Evolutionary conservation across 2,113 vertebrate species (phyloP).

Genomic region (Melanotaenia duboulayi): DNA sequence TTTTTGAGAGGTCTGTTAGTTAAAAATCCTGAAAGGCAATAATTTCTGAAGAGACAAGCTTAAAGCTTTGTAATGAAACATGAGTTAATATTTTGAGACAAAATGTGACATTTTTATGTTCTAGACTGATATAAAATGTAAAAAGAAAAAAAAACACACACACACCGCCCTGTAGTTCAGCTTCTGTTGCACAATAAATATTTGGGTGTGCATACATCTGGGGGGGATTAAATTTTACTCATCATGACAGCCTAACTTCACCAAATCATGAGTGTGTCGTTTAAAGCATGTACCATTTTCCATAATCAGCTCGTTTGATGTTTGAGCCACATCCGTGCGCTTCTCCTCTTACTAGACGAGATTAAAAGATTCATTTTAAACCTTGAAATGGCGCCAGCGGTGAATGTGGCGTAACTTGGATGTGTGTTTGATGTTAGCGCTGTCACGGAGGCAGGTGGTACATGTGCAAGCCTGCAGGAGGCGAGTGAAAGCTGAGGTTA

Average conservation of each 20-base stretch:
- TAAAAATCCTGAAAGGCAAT: conserved; percentile 23
- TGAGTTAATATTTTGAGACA: background rate
- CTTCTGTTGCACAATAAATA: background rate
- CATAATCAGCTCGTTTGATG: background rate
- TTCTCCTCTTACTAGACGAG: background rate
- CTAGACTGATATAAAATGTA: background rate
- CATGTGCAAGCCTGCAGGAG: background rate
- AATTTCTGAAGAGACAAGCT: background rate
- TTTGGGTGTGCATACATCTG: background rate
- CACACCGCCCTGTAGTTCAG: background rate
- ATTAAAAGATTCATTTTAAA: background rate
- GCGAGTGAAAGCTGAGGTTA: background rate
- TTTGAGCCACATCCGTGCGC: background rate
- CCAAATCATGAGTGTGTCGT: fast-evolving
- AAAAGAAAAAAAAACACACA: background rate
- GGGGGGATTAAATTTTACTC: background rate
- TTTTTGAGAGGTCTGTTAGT: background rate
- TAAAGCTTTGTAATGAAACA: background rate
- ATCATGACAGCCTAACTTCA: background rate
- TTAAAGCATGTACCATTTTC: no score
- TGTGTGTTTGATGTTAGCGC: background rate
- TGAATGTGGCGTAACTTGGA: conserved; percentile 6
- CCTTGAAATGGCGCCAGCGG: conserved; percentile 2
- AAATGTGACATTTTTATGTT: background rate
- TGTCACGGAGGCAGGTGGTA: background rate